Evolutionary conservation across 2,888 invertebrate species (phyloP).

Genomic region (Cataglyphis livida): DNA sequence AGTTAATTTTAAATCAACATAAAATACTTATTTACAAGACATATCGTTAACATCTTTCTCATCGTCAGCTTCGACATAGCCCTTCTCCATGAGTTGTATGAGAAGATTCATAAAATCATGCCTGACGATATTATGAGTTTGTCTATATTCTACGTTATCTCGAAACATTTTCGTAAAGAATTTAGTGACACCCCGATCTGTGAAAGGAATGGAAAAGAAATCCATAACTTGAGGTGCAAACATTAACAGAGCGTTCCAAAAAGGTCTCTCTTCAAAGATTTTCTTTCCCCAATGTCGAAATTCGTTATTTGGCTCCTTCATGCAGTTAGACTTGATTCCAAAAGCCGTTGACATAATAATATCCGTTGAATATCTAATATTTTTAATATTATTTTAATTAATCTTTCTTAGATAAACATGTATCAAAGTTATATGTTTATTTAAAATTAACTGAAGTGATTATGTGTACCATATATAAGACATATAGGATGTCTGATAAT

Average conservation of each 20-base stretch:
- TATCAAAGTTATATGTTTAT: not conserved
- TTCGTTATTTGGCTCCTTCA: slow-evolving; percentile 76
- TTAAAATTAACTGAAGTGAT: not conserved
- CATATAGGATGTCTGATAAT: too few species aligned
- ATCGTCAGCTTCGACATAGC: slow-evolving; percentile 74
- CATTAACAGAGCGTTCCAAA: slow-evolving; percentile 66
- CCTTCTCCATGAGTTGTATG: slow-evolving; percentile 81
- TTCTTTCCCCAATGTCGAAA: slow-evolving; percentile 79
- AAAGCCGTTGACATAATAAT: slow-evolving; percentile 80
- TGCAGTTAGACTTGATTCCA: slow-evolving; percentile 78
- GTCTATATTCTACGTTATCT: slow-evolving; percentile 80
- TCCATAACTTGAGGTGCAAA: slow-evolving; percentile 77
- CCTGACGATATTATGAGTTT: slow-evolving; percentile 77
- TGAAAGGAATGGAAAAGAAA: slow-evolving; percentile 74
- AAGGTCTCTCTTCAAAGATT: slow-evolving; percentile 65
- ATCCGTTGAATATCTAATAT: slow-evolving; percentile 76
- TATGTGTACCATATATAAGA: not conserved
- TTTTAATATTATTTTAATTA: not conserved
- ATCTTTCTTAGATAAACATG: not conserved
- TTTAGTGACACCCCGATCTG: slow-evolving; percentile 68
- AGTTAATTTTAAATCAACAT: not conserved
- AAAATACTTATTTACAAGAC: slow-evolving; percentile 34
- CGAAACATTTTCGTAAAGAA: slow-evolving; percentile 83
- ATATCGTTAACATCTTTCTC: not conserved
- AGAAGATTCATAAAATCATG: slow-evolving; percentile 84